Percentiles rank a stretch among this genome's conserved stretches.
phyloP scores from a whole-genome alignment of 23 tunicate species.

The Botrylloides violaceus region DNA sequence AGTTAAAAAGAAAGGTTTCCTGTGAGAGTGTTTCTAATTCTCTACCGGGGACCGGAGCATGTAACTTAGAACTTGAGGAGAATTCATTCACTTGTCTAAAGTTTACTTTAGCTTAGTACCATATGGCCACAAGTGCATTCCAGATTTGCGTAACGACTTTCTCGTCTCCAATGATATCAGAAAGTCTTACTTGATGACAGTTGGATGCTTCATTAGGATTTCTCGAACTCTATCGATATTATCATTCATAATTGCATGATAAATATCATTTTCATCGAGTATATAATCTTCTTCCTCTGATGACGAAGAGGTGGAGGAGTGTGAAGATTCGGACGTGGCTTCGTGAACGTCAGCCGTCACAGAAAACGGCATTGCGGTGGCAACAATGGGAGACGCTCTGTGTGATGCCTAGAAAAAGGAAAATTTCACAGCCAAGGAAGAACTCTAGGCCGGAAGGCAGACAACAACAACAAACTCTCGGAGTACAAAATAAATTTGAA shows the following conservation, averaged over 20 bases:
- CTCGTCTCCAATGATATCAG: too few relatives aligned
- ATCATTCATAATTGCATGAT: conserved; percentile 50
- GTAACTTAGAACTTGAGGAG: too few relatives aligned
- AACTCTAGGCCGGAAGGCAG: too few relatives aligned
- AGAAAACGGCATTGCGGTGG: neutral
- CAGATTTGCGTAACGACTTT: too few relatives aligned
- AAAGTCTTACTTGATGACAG: conserved; percentile 42
- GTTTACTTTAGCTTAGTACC: too few relatives aligned
- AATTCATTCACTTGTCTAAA: too few relatives aligned
- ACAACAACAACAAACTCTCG: too few relatives aligned
- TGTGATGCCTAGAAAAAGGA: neutral
- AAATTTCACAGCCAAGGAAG: neutral
- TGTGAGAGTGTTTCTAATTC: too few relatives aligned
- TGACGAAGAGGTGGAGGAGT: neutral
- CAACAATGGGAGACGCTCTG: neutral
- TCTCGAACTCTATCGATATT: conserved; percentile 44
- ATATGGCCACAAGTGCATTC: too few relatives aligned
- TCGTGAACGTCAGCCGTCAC: neutral
- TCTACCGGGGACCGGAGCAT: too few relatives aligned
- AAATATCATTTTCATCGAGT: conserved; percentile 37
- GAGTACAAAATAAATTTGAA: too few relatives aligned
- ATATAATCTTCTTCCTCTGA: conserved; percentile 21
- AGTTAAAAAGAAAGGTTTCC: too few relatives aligned
- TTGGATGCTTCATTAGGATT: conserved; percentile 36
- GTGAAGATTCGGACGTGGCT: neutral